These are phyloP conservation scores for Osmerus mordax DNA, from an alignment of 2,113 vertebrate genomes.

Conservation along the genomic window DNA sequence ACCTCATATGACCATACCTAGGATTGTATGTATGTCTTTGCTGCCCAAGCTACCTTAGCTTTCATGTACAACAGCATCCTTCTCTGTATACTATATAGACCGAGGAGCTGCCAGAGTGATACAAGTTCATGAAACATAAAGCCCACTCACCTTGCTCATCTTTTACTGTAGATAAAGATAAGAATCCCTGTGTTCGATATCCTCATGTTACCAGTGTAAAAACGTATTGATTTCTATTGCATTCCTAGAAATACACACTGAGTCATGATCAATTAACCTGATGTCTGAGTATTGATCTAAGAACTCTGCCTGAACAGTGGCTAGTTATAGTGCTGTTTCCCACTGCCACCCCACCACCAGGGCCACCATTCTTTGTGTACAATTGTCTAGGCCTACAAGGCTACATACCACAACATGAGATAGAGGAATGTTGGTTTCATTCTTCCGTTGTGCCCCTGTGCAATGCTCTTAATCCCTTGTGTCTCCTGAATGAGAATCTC, in stretches of 20 bases:
- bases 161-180: constrained; percentile 20
- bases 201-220: constrained; percentile 25
- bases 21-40: not conserved
- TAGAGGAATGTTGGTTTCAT: too few species aligned
- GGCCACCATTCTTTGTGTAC: too few species aligned
- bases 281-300: not conserved
- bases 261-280: constrained; percentile 30
- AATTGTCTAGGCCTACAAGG: too few species aligned
- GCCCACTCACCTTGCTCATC: constrained; percentile 18
- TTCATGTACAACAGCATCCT: too few species aligned
- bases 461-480: too few species aligned
- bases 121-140: not conserved
- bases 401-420: too few species aligned
- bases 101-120: not conserved
- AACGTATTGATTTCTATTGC: constrained; percentile 33
- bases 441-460: too few species aligned
- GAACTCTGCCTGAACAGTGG: not conserved
- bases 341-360: too few species aligned
- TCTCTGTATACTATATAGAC: too few species aligned
- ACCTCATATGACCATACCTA: not conserved
- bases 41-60: too few species aligned
- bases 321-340: not conserved
- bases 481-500: too few species aligned
- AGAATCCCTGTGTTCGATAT: constrained; percentile 8
- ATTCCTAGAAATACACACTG: constrained; percentile 28